Percentiles rank a stretch among this genome's conserved stretches.
These are phyloP conservation scores for Drosophila pachea DNA, from an alignment of 1,140 invertebrate species.

Conservation along the genomic window DNA sequence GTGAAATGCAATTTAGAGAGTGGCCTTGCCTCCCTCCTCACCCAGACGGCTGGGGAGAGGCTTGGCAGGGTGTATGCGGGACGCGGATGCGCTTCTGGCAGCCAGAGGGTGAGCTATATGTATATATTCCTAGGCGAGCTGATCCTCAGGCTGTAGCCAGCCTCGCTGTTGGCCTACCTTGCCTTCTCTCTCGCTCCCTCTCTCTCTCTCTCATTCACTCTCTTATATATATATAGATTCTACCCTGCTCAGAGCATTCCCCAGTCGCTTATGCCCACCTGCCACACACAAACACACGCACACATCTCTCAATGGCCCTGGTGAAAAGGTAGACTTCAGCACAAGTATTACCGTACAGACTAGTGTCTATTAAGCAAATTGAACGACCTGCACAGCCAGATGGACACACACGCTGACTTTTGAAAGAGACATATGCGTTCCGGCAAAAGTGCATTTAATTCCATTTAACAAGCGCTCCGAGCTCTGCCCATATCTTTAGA, in stretches of 20 bases:
- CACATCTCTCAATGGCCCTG: slow-evolving; percentile 1
- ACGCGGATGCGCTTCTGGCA: no score
- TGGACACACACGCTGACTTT: slow-evolving; percentile 9
- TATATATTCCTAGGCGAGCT: no score
- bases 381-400: slow-evolving; percentile 17
- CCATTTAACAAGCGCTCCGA: slow-evolving; percentile 11
- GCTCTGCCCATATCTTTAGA: not conserved
- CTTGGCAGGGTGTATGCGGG: no score
- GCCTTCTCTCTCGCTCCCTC: no score
- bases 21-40: no score
- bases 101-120: no score
- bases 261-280: not conserved
- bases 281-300: not conserved
- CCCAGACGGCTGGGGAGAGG: no score
- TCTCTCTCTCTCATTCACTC: no score
- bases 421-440: slow-evolving; percentile 18
- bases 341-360: slow-evolving; percentile 13
- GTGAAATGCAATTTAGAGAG: no score
- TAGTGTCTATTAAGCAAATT: slow-evolving; percentile 39
- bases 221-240: no score
- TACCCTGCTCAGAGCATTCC: not conserved
- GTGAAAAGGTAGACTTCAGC: slow-evolving; percentile 24
- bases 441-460: slow-evolving; percentile 25
- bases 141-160: no score
- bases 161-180: no score